Evolutionary conservation across 1,140 invertebrate species (phyloP), one percentile per base, ranked within the genome.

Genomic region (Physella acuta): DNA sequence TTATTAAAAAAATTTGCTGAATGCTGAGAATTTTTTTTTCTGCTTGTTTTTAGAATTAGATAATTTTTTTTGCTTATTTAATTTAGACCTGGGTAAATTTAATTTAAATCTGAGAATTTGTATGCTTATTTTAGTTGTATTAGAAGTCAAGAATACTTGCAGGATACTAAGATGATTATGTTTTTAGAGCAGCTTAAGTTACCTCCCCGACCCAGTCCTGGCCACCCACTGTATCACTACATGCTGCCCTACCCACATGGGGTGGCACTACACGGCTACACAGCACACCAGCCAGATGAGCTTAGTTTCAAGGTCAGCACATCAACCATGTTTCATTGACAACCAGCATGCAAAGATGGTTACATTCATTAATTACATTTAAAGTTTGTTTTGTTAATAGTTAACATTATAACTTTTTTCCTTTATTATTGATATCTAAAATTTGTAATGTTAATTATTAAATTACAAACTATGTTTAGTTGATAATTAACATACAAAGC

Each of bases 221-320:
- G 74, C 0, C 78, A 80, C 51, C 71, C 73, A 14, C 55, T 80
- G 39, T 80, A 78, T 56, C 72, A 77, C 63, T 75, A 81, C 66
- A 75, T 78, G 71, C 55, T 71, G 24, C 16, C 28, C 28, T 55
- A 73, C 28, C 79, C 80, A 3, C 79, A 81, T 71, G 79, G 72
- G 26, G 71, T 79, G 28, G 78, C 80, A 30, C 0, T 73, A 16
- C 73, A 73, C 73, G 74, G 77, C 61, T 81, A 76, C 59, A 51
- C 61, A 30, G 72, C 73, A 3, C 33, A 31, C 11, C 73, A 78
- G 16, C 36, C 30, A 37, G 79, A 78, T 55, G 80, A 81, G 17
- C 56, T 81, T 0, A 73, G 75, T 2, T 79, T 81, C 62, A 44
- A 44, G 39, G 39, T 44, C n/a, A n/a, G n/a, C n/a, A n/a, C n/a